Evolutionary conservation across 2,888 invertebrate species (phyloP).

Genomic region (Clanis bilineata): DNA sequence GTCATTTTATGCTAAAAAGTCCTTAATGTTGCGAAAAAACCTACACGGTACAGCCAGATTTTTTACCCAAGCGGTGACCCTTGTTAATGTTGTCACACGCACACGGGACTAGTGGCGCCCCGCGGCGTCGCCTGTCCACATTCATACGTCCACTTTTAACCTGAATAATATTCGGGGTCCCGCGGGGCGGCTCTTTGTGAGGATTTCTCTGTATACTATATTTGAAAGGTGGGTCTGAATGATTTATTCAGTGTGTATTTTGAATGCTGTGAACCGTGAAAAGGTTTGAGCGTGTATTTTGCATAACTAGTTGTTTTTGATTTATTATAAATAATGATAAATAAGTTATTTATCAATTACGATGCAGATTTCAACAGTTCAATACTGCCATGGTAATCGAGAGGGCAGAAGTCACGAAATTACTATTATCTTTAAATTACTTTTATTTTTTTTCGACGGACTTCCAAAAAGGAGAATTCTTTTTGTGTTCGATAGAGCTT

Average conservation of each 20-base stretch:
- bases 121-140: neutral
- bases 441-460: too few relatives aligned
- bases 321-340: too few relatives aligned
- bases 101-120: neutral
- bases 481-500: too few relatives aligned
- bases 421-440: too few relatives aligned
- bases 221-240: neutral
- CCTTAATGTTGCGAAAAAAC: too few relatives aligned
- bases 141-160: conserved; percentile 8
- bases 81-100: conserved; percentile 12
- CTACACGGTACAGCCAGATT: neutral
- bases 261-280: neutral
- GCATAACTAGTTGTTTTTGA: neutral
- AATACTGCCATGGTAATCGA: too few relatives aligned
- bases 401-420: too few relatives aligned
- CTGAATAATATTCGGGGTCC: conserved; percentile 6
- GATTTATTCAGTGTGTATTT: neutral
- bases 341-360: too few relatives aligned
- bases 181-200: conserved; percentile 1
- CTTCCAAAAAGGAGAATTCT: too few relatives aligned
- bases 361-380: too few relatives aligned
- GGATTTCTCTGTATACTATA: neutral
- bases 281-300: neutral
- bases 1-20: neutral
- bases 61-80: conserved; percentile 4